phyloP scores from a whole-genome alignment of 2,797 vertebrate genomes.

The Gambusia yucatana region DNA sequence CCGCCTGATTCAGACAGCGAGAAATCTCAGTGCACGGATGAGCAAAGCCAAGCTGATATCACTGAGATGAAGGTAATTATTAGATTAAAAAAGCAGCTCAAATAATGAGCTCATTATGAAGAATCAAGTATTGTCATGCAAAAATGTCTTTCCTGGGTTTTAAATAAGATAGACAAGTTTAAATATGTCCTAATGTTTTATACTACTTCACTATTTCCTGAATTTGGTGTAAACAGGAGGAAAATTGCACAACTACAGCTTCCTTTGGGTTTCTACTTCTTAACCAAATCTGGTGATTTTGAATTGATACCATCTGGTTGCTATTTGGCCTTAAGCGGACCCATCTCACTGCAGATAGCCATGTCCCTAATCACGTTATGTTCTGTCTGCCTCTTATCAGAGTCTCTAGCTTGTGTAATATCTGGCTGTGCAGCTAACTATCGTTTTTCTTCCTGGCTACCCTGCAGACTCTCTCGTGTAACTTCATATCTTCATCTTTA shows the following conservation, averaged over 20 bases:
- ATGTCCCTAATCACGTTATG: constrained; percentile 52
- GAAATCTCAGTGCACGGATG: constrained; percentile 31
- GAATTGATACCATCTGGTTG: constrained; percentile 37
- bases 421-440: constrained; percentile 38
- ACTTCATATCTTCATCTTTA: constrained; percentile 6
- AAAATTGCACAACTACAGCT: neutral
- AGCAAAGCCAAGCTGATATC: constrained; percentile 61
- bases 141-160: neutral
- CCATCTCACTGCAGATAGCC: constrained; percentile 27
- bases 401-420: constrained; percentile 51
- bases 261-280: neutral
- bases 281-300: constrained; percentile 29
- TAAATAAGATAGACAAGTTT: neutral
- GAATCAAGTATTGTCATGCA: neutral
- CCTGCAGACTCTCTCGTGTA: constrained; percentile 9
- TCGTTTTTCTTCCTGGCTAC: constrained; percentile 13
- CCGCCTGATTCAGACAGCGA: constrained; percentile 30
- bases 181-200: neutral
- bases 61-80: constrained; percentile 79
- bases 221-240: neutral
- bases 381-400: constrained; percentile 62
- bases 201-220: neutral
- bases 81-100: neutral
- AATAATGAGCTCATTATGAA: neutral
- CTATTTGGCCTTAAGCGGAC: constrained; percentile 43